Evolutionary conservation across 2,888 invertebrate species (phyloP), one percentile per base, ranked within the genome.

Genomic region (Eubasilissa splendida): DNA sequence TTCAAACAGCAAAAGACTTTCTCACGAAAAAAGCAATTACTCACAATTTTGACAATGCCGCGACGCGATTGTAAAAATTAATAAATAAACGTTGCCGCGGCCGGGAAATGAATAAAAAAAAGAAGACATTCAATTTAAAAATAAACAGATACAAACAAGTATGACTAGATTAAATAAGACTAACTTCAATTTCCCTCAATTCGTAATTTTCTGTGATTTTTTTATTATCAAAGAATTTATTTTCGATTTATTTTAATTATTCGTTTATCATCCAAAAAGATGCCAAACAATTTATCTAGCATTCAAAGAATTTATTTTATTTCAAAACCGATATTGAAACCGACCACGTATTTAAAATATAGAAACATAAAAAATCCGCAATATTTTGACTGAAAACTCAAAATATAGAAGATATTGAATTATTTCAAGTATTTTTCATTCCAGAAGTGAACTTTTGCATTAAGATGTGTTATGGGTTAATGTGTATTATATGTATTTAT

Each of bases 111-210:
- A 68, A 82, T 81, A 68, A 58, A 58, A n/a, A n/a, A 33, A 33
- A 22, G 33, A 73, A 80, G 33, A 76, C 75, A 81, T 75, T 81
- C 74, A 80, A 81, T 79, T 81, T 76, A 79, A 81, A 82, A 82
- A 82, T 80, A 79, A 82, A 82, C 68, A 79, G 80, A 76, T 82
- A 78, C 68, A 82, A 82, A 80, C 80, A 80, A 74, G 75, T 75
- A 78, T 82, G 82, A 82, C 82, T 82, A 82, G 82, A 80, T 80
- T 73, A 75, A 66, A 76, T 80, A 80, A 33, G 58, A 65, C 82
- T 82, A 78, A 70, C 58, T 59, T 50, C 60, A 70, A 53, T 31
- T 68, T 71, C 53, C 53, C 68, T 59, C 52, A 33, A n/a, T 71
- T 77, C 77, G 71, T 71, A 42, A 42, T 42, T 42, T 77, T 60